Base-by-base conservation (phyloP, 2,888 invertebrate species). In the Nymphalis urticae region DNA sequence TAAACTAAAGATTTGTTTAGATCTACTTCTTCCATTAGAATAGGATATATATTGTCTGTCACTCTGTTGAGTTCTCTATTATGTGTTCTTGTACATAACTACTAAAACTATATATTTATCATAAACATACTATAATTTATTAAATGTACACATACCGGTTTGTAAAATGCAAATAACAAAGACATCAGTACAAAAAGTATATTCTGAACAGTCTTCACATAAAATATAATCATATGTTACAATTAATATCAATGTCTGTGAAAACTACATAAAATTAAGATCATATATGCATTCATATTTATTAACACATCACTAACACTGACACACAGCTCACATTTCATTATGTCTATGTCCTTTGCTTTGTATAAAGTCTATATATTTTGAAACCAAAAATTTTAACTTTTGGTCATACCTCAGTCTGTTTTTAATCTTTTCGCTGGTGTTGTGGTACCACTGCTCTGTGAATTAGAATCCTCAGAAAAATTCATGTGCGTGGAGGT, bases 401-500 rank as follows among this genome's bases (percentile, higher is more conserved):
- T 61, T n/a, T 50, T 27, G 47, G 27, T 58, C 47, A 13, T 54
- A 61, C 72, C 76, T 95, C 94, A 95, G 81, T 96, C 96, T 81
- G 96, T 95, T 94, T 97, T 97, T 89, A 96, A 91, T 83, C 96
- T 94, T 85, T 97, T 97, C 16, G 96, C 95, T 6, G 95, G 94
- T 19, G 93, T 92, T 70, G 88, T 90, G 65, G 95, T 95, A 80
- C 97, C 97, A 82, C 97, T 97, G 80, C 97, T 96, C 86, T 97
- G 97, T 0, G 97, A 97, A 90, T 97, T 97, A 16, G 97, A 97
- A 85, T 97, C 97, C 87, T 97, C 97, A 0, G 97, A 97, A 86
- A 97, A 97, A 75, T 96, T 96, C 93, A 97, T 94, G 81, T 96
- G 96, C 24, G 95, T 94, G n/a, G 97, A 96, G 69, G 96, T 96